These are phyloP conservation scores for Calephelis virginiensis DNA, from an alignment of 1,140 invertebrate genomes.

Conservation along the genomic window DNA sequence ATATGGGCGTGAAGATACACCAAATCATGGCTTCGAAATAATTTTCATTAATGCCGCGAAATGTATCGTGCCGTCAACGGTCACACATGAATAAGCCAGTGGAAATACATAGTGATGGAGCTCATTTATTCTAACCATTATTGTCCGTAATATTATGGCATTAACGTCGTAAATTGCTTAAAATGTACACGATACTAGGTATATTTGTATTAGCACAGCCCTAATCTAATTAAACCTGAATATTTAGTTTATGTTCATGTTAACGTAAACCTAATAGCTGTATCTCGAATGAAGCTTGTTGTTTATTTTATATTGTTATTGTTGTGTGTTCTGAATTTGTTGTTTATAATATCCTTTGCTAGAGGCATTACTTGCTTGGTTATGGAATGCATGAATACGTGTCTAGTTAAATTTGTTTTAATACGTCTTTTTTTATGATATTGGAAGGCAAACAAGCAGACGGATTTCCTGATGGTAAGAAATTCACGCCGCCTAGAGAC, in stretches of 20 bases:
- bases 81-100: conserved; percentile 16
- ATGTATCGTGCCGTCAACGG: conserved; percentile 10
- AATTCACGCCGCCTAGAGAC: too few species aligned
- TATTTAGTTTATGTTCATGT: conserved; percentile 23
- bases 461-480: too few species aligned
- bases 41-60: background rate
- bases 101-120: conserved; percentile 9
- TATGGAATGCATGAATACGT: too few species aligned
- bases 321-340: background rate
- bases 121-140: background rate
- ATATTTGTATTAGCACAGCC: conserved; percentile 18
- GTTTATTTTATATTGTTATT: conserved; percentile 2
- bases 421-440: too few species aligned
- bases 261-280: conserved; percentile 13
- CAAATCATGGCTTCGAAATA: background rate
- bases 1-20: too few species aligned
- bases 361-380: too few species aligned
- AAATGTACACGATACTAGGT: conserved; percentile 16
- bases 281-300: background rate
- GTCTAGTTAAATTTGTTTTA: too few species aligned
- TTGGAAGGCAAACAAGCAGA: too few species aligned
- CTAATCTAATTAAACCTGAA: conserved; percentile 28
- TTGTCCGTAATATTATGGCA: background rate
- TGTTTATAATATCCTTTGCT: too few species aligned
- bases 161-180: conserved; percentile 13